Base-by-base conservation (phyloP, 2,113 vertebrate species). In the Phainopepla nitens region DNA sequence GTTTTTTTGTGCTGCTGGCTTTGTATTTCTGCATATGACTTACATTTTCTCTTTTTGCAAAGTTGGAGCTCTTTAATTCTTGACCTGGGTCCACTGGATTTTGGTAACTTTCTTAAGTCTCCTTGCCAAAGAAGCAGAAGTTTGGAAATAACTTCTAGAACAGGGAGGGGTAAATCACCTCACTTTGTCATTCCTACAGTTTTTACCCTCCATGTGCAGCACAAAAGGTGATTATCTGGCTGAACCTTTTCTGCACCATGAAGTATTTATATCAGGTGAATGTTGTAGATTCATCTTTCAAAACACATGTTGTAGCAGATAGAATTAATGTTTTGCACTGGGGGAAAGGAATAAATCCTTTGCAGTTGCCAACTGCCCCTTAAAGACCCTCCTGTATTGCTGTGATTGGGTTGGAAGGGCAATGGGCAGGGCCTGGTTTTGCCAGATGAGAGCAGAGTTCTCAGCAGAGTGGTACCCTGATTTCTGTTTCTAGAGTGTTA, bases 401-500 rank as follows among this genome's bases (percentile, higher is more conserved):
- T 56, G 61, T 28, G 19, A 5, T 56, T 44, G 28, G 22, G 8
- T 51, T 75, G n/a, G 21, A 82, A 65, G 31, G 57, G 18, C 56
- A 44, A 2, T 47, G 19, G 42, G 6, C 29, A 44, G 64, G 51
- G 83, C 56, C 35, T 2, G 4, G 3, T 57, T 84, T 82, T 42
- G 19, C 44, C 53, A 45, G 61, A 18, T 31, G 49, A 17, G 16
- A 73, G 23, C 36, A n/a, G 51, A 1, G 17, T 2, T 85, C 35
- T 77, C 41, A 47, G 57, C 10, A 72, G 47, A 75, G 21, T 2
- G 3, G 7, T 54, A 75, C 44, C 47, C 28, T 3, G 1, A 28
- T 42, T 83, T 60, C 54, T 73, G 81, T 90, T 82, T 54, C 56
- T 50, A 20, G n/a, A 35, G 58, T 90, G 90, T 90, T 93, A 73